Conservation (phyloP, 2,888 invertebrate species). For the Magallana nippona region DNA sequence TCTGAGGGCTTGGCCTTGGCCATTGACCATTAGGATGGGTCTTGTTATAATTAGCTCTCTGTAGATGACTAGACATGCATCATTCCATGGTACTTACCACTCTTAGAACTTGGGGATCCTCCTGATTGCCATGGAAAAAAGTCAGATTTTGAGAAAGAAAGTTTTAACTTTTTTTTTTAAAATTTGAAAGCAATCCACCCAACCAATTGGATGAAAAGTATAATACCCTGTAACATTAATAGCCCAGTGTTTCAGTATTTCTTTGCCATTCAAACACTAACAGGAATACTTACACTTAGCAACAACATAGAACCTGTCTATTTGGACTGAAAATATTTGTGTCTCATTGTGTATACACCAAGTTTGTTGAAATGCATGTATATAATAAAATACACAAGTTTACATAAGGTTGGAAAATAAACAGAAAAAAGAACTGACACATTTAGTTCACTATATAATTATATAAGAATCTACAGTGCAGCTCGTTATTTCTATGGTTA, state of each 20-base stretch:
- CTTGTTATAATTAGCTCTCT: background rate
- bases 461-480: slow-evolving; percentile 28
- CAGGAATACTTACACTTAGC: too few relatives aligned
- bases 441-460: background rate
- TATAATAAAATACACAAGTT: too few relatives aligned
- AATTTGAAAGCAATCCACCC: too few relatives aligned
- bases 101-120: slow-evolving; percentile 29
- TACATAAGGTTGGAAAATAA: background rate
- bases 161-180: too few relatives aligned
- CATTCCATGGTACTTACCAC: slow-evolving; percentile 18
- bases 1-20: background rate
- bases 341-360: too few relatives aligned
- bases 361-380: too few relatives aligned
- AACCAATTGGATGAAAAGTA: too few relatives aligned
- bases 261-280: too few relatives aligned
- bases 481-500: slow-evolving; percentile 39
- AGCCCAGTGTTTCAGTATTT: too few relatives aligned
- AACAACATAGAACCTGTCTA: too few relatives aligned
- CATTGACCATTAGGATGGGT: background rate
- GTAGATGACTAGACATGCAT: background rate
- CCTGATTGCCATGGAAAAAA: slow-evolving; percentile 29
- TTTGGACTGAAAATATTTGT: too few relatives aligned
- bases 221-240: too few relatives aligned
- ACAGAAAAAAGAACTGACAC: background rate
- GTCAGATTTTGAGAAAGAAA: background rate